A percentile compares a stretch with the other conserved stretches of the same genome.
Evolutionary conservation across 2,888 invertebrate species (phyloP).

Genomic region (Tetropium fuscum): DNA sequence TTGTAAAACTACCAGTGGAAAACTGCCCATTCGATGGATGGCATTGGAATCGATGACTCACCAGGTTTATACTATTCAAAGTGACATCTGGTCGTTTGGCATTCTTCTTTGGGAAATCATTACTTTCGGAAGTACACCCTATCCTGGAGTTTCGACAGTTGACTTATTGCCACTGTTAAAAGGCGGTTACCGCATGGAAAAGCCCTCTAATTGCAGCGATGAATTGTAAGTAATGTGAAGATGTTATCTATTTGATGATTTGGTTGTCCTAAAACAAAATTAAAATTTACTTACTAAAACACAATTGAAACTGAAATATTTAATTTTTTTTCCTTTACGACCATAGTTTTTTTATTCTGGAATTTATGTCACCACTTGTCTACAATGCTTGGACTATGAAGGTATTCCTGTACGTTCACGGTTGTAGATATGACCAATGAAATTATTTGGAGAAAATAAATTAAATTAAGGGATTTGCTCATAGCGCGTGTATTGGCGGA

Average conservation of each 20-base stretch:
- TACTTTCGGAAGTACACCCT: slow-evolving; percentile 85
- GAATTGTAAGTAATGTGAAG: slow-evolving; percentile 85
- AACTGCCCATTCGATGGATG: slow-evolving; percentile 91
- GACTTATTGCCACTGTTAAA: slow-evolving; percentile 77
- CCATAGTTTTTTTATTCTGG: too few relatives aligned
- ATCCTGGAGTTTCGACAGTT: slow-evolving; percentile 78
- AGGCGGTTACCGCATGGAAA: slow-evolving; percentile 84
- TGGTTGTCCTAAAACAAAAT: neutral
- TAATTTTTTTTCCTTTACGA: too few relatives aligned
- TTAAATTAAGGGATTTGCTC: too few relatives aligned
- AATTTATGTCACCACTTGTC: too few relatives aligned
- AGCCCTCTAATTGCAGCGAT: slow-evolving; percentile 78
- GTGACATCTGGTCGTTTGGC: slow-evolving; percentile 95
- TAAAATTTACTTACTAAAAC: neutral
- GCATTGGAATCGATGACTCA: slow-evolving; percentile 87
- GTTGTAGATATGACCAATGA: too few relatives aligned
- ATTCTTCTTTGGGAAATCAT: slow-evolving; percentile 89
- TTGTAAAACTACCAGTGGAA: slow-evolving; percentile 81
- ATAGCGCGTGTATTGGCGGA: too few relatives aligned
- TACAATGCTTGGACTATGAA: too few relatives aligned
- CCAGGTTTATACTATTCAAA: slow-evolving; percentile 83
- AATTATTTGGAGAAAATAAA: too few relatives aligned
- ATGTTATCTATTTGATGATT: neutral
- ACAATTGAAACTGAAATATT: slow-evolving; percentile 6
- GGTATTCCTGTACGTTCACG: too few relatives aligned